Conservation (phyloP, 1,140 invertebrate genomes). For the Drosophila chauvacae region DNA sequence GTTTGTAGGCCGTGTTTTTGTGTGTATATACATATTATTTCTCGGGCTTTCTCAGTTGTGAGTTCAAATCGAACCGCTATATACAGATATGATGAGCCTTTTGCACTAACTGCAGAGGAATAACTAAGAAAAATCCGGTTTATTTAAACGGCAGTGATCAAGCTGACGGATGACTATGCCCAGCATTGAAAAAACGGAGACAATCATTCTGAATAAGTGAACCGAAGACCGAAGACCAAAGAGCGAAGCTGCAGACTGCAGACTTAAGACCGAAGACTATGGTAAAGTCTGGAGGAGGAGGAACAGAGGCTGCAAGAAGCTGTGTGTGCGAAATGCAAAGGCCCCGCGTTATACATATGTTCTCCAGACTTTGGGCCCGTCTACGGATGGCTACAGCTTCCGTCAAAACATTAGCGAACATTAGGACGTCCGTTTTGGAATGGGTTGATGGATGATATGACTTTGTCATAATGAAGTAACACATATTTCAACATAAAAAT, state of each 20-base stretch:
- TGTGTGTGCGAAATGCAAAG: constrained; percentile 41
- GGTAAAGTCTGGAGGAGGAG: constrained; percentile 19
- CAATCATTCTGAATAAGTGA: constrained; percentile 75
- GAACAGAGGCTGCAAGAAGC: constrained; percentile 24
- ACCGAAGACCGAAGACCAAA: constrained; percentile 54
- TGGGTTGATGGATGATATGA: constrained; percentile 20
- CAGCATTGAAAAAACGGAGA: constrained; percentile 55
- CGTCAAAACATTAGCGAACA: constrained; percentile 62
- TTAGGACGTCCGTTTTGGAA: constrained; percentile 54
- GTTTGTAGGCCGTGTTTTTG: background rate
- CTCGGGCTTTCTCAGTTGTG: constrained; percentile 2
- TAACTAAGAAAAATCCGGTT: constrained; percentile 81
- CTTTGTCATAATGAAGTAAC: constrained; percentile 27
- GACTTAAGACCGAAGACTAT: constrained; percentile 20
- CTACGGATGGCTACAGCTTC: constrained; percentile 44
- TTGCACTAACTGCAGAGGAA: constrained; percentile 65
- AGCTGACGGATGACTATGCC: constrained; percentile 54
- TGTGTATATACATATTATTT: constrained; percentile 15
- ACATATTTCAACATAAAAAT: constrained; percentile 15
- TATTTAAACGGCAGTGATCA: constrained; percentile 73
- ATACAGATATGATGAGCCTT: constrained; percentile 42
- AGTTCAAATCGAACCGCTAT: constrained; percentile 42
- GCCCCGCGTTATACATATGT: constrained; percentile 16
- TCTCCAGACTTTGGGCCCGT: constrained; percentile 19
- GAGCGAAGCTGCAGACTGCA: constrained; percentile 24